phyloP scores from a whole-genome alignment of 2,888 invertebrate species.

The Molorchus minor region DNA sequence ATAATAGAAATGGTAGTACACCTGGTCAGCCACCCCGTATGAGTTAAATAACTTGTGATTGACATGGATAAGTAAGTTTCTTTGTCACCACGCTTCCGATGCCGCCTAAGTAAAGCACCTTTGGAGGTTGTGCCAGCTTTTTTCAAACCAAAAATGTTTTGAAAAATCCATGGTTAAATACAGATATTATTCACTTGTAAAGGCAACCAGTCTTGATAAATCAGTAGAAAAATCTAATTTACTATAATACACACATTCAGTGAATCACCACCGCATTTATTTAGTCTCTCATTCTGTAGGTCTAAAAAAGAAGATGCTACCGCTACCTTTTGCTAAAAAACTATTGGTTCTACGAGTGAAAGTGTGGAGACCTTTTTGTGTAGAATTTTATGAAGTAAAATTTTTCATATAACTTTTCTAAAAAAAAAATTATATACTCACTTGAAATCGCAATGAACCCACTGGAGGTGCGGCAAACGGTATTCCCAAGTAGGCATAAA shows the following conservation, averaged over 20 bases:
- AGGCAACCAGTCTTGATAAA: too few species aligned
- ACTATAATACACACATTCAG: too few species aligned
- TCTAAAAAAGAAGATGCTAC: background rate
- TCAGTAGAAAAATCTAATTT: too few species aligned
- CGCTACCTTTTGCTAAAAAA: background rate
- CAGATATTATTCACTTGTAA: too few species aligned
- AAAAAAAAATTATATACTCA: background rate
- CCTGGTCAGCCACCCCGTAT: background rate
- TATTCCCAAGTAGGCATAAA: conserved; percentile 13
- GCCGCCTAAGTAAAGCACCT: too few species aligned
- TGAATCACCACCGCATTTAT: too few species aligned
- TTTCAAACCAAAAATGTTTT: too few species aligned
- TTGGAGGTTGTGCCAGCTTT: too few species aligned
- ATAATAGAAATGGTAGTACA: background rate
- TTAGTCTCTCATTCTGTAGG: too few species aligned
- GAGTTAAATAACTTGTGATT: background rate
- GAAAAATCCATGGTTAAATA: too few species aligned
- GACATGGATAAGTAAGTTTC: background rate
- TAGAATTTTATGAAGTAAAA: background rate
- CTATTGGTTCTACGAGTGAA: background rate
- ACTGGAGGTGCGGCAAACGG: conserved; percentile 15
- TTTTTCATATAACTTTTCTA: background rate
- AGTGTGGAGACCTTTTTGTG: background rate
- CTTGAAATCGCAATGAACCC: conserved; percentile 8
- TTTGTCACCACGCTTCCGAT: too few species aligned